Evolutionary conservation across 2,888 invertebrate species (phyloP).

Genomic region (Hyppa rectilinea): DNA sequence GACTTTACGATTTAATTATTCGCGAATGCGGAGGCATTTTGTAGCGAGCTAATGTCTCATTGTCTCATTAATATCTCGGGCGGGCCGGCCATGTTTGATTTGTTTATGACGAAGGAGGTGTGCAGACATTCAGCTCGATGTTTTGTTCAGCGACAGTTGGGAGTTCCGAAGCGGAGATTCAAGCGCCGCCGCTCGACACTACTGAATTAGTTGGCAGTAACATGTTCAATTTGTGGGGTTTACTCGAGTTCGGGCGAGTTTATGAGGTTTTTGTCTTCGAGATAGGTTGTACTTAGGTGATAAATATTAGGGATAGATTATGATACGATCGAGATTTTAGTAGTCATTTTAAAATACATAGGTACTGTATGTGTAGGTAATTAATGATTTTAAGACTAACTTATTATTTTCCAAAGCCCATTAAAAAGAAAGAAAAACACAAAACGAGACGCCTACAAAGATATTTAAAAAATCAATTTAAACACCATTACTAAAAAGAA

Average conservation of each 20-base stretch:
- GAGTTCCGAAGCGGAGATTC: conserved; percentile 70
- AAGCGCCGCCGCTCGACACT: conserved; percentile 50
- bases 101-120: conserved; percentile 89
- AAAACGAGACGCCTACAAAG: neutral
- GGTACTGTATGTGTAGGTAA: too few species aligned
- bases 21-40: conserved; percentile 91
- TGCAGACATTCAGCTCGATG: conserved; percentile 74
- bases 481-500: conserved; percentile 67
- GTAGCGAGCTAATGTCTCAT: conserved; percentile 91
- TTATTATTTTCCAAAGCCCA: neutral
- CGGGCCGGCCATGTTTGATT: conserved; percentile 90
- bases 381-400: neutral
- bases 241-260: conserved; percentile 27
- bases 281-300: neutral
- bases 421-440: neutral
- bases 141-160: conserved; percentile 67
- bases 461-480: conserved; percentile 49
- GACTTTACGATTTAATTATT: conserved; percentile 91
- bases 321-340: neutral
- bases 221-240: conserved; percentile 49
- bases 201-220: conserved; percentile 59
- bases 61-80: conserved; percentile 90
- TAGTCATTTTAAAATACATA: neutral
- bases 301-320: conserved; percentile 21
- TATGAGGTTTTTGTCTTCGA: conserved; percentile 8